Base-by-base conservation (phyloP, 2,888 invertebrate species). In the Amiota mariae region DNA sequence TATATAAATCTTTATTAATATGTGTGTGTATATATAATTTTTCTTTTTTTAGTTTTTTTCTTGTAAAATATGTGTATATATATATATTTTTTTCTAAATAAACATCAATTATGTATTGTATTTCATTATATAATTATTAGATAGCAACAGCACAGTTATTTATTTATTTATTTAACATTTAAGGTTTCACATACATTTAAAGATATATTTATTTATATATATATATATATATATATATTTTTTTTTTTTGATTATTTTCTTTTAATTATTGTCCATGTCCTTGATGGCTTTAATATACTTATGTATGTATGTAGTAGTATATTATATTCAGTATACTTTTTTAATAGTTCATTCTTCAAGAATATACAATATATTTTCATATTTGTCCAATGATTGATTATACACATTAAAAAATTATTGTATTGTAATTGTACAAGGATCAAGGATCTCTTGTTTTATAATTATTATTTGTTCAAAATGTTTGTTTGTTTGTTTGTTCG, bases 401-500 rank as follows among this genome's bases (percentile, higher is more conserved):
- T 36, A 36, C 6, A 4, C 6, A 36, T 36, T 36, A 36, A 36
- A 36, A 36, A 36, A 36, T 36, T 36, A 36, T 36, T 36, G 36
- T 36, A 36, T 36, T 36, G 36, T 36, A 36, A 36, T 36, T 36
- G 36, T 36, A 36, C 36, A 36, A 36, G 36, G 8, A 36, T 36
- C 36, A 36, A 36, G 36, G 36, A 36, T 36, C 36, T 36, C 36
- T 36, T 36, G 3, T 36, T 36, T 36, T 36, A 36, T 36, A 6
- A 36, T 71, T 75, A 51, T 68, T 75, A 63, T 73, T 74, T 73
- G 48, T 68, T 77, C 75, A 72, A 73, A 79, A 76, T 79, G 78
- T 80, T 80, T 78, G 78, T 84, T 64, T 59, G 56, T 74, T 47
- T 79, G 78, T 80, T 80, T 78, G 78, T 84, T 64, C 56, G 56